Base-by-base conservation (phyloP, 2,797 vertebrate genomes). In the Thaleichthys pacificus region DNA sequence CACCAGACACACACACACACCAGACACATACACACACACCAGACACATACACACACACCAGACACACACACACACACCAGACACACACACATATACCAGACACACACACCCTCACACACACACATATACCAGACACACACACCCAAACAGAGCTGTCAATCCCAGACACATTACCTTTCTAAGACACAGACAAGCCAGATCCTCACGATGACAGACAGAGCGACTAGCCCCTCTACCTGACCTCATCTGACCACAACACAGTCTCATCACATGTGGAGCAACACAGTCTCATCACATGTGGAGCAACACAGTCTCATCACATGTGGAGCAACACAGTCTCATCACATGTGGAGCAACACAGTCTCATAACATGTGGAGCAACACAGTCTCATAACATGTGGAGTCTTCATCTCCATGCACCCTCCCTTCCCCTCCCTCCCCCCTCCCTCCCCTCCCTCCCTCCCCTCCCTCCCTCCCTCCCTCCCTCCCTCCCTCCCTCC, bases 121-220 rank as follows among this genome's bases (percentile, higher is more conserved):
- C 24, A 70, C 63, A 69, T 0, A 19, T 66, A 28, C 42, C 61
- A 21, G 19, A 21, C 66, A 61, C 73, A 75, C 24, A 24, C 24
- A 24, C 24, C 24, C 24, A 24, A 24, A 24, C 24, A 24, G 24
- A 24, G 24, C 24, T 24, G 24, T 24, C 24, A 24, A 24, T 24
- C 24, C 24, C 24, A 24, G 24, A 24, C 24, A 24, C 24, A 24
- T 24, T 24, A 24, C 24, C 24, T 24, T 24, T 24, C 26, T 28
- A 66, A 64, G 32, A 81, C 42, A 58, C 70, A 77, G 78, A 81
- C 79, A 76, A 21, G 7, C 6, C 21, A 8, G 49, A 47, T 42
- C 2, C 8, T 77, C 65, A 66, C 71, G n/a, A 66, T 61, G 80
- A 26, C 56, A 58, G 66, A 21, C 22, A 9, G 66, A n/a, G 7